phyloP scores from a whole-genome alignment of 1,140 invertebrate species.

The Melanaphis sacchari region DNA sequence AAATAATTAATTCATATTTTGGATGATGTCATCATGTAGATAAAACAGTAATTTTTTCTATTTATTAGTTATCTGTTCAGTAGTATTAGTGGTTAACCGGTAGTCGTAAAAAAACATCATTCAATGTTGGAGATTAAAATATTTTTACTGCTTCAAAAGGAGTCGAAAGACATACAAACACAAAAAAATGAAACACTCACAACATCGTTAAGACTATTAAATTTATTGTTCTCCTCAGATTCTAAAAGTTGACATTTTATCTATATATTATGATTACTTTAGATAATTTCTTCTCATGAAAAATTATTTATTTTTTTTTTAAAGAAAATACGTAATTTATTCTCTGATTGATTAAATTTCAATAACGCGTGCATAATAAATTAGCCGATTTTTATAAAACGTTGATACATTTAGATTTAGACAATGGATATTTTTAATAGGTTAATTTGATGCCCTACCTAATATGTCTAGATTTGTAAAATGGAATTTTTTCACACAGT shows the following conservation, averaged over 20 bases:
- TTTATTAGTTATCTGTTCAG: not conserved
- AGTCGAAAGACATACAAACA: not conserved
- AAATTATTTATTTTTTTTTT: not conserved
- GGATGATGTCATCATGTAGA: not conserved
- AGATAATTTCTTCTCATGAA: not conserved
- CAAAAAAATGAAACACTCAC: not conserved
- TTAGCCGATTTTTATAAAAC: not conserved
- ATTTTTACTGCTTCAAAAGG: not conserved
- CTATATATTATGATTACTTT: not conserved
- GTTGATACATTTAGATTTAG: not conserved
- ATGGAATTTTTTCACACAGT: slow-evolving; percentile 7
- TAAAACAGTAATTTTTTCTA: not conserved
- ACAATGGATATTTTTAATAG: not conserved
- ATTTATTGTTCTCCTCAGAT: not conserved
- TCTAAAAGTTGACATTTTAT: not conserved
- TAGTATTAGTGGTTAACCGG: too few relatives aligned
- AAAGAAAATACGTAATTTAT: not conserved
- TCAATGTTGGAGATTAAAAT: not conserved
- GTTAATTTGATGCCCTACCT: not conserved
- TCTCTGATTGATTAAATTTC: not conserved
- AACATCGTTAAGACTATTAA: not conserved
- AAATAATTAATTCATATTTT: not conserved
- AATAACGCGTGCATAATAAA: not conserved
- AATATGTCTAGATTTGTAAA: not conserved
- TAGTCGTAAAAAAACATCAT: not conserved